phyloP scores from a whole-genome alignment of 2,113 vertebrate species.

The Nicator chloris region DNA sequence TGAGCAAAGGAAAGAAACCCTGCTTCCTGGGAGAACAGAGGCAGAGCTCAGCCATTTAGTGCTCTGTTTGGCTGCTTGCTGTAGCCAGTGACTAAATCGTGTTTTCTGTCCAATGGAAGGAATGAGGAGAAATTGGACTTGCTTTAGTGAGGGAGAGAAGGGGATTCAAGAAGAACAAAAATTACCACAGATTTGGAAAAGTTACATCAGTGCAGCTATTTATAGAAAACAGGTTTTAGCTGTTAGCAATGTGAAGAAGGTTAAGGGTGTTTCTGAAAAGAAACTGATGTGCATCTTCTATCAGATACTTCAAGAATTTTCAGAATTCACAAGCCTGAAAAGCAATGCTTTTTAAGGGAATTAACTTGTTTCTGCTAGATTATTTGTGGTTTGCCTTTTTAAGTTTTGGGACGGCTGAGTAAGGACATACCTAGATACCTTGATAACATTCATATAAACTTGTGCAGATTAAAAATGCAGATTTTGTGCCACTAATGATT shows the following conservation, averaged over 20 bases:
- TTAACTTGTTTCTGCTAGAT: background rate
- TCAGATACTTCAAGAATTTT: background rate
- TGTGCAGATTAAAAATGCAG: background rate
- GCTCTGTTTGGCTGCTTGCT: accelerated
- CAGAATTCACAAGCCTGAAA: background rate
- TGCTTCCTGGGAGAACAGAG: background rate
- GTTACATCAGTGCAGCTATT: background rate
- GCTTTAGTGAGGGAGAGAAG: background rate
- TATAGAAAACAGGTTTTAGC: background rate
- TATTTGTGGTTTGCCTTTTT: background rate
- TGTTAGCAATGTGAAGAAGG: background rate
- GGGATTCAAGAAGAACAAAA: background rate
- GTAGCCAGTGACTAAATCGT: background rate
- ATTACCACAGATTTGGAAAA: background rate
- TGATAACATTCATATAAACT: background rate
- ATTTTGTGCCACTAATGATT: background rate
- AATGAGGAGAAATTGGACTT: background rate
- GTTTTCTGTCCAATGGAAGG: background rate
- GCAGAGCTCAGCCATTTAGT: background rate
- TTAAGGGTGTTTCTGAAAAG: background rate
- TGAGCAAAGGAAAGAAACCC: background rate
- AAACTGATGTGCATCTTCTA: background rate
- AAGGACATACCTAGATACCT: background rate
- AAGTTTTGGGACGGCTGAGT: background rate
- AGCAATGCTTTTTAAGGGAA: background rate